Base-by-base conservation (phyloP, 2,888 invertebrate species). In the Uropetala carovei region DNA sequence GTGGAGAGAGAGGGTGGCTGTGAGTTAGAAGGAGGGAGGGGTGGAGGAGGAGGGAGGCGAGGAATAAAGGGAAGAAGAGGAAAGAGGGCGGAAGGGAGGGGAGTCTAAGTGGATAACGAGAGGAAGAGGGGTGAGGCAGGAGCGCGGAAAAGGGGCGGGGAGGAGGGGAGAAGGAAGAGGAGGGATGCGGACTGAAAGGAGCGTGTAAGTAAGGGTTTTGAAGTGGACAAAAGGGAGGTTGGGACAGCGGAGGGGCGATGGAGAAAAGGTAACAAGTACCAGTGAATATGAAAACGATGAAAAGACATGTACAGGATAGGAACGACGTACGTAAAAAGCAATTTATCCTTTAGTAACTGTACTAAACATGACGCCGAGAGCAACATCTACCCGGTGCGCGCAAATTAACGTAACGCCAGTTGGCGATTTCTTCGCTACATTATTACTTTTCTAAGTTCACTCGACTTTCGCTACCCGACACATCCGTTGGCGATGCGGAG, bases 71-170 rank as follows among this genome's bases (percentile, higher is more conserved):
- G 16, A 59, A 30, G 86, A 27, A 22, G 30, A 22, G 59, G 27
- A 30, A n/a, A 56, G 56, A 43, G 30, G 64, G 89, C 14, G 89
- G 64, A 43, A 18, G 9, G 89, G 89, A n/a, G 89, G 43, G 68
- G 30, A 89, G 68, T 43, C 43, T 89, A 89, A 89, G 89, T 89
- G 89, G 89, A 89, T 89, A 89, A 89, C 68, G 89, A 89, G 89
- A 43, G 89, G 60, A 59, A 60, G 86, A 59, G 14, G 83, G 43
- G 83, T 8, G 86, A 59, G 16, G 30, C 30, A n/a, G 68, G 57
- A 83, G 83, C 43, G 43, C 16, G 83, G 22, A 30, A 58, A 59
- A 4, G 60, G 59, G 43, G 16, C 16, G 59, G 59, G 11, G 86
- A 60, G 14, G 59, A 60, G 60, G 10, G 27, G 22, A 0, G n/a